Conservation (phyloP, 2,113 vertebrate species). For the Neoarius graeffei region DNA sequence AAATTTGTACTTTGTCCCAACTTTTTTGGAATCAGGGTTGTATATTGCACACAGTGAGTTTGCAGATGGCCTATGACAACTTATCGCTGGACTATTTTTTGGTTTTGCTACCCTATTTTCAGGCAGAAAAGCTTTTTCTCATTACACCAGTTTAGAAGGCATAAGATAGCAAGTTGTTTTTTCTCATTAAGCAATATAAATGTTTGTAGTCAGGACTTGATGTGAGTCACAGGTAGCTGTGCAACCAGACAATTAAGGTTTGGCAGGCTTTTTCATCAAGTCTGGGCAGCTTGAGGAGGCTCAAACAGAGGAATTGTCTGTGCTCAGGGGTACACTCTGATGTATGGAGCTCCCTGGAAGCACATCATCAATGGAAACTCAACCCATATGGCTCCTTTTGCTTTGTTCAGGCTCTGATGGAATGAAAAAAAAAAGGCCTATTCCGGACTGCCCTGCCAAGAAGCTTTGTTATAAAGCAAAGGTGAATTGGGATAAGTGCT, state of each 20-base stretch:
- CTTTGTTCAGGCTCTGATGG: slow-evolving; percentile 56
- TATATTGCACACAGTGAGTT: background rate
- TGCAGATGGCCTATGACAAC: background rate
- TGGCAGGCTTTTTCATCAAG: slow-evolving; percentile 59
- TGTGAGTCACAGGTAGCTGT: slow-evolving; percentile 57
- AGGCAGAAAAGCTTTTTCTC: background rate
- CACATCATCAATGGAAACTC: slow-evolving; percentile 54
- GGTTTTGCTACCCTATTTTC: background rate
- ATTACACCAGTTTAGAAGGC: slow-evolving; percentile 24
- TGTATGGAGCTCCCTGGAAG: slow-evolving; percentile 60
- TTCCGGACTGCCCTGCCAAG: slow-evolving; percentile 26
- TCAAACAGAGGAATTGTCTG: slow-evolving; percentile 64
- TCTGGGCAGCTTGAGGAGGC: slow-evolving; percentile 58
- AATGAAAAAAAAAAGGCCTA: slow-evolving; percentile 46
- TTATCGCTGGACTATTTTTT: background rate
- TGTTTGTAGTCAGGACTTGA: slow-evolving; percentile 44
- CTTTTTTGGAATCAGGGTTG: too few relatives aligned
- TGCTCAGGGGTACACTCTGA: slow-evolving; percentile 59
- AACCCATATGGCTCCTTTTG: slow-evolving; percentile 57
- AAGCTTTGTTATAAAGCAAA: slow-evolving; percentile 22
- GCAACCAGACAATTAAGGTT: slow-evolving; percentile 65
- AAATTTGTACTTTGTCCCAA: too few relatives aligned
- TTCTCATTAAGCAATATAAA: slow-evolving; percentile 43
- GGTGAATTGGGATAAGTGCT: slow-evolving; percentile 21
- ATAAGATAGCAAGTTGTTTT: slow-evolving; percentile 2